Evolutionary conservation across 2,888 invertebrate genomes (phyloP).

Genomic region (Agrochola macilenta): DNA sequence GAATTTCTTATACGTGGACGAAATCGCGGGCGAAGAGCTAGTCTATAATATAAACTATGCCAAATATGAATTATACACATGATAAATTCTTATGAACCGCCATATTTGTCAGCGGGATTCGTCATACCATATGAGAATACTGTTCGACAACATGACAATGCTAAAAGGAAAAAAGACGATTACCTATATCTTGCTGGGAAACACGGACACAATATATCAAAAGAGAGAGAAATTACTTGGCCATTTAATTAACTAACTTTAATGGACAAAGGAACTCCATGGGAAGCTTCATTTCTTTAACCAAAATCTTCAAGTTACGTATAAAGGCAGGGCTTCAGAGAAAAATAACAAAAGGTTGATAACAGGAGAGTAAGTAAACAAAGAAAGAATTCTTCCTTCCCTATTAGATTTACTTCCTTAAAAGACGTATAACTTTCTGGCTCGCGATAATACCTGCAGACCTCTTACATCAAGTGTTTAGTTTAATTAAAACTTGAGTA

Average conservation of each 20-base stretch:
- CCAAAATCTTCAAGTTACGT: conserved; percentile 51
- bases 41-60: not conserved
- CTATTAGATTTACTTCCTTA: conserved; percentile 71
- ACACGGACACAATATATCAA: conserved; percentile 46
- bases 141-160: not conserved
- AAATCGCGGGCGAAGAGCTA: not conserved
- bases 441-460: conserved; percentile 62
- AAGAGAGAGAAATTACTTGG: conserved; percentile 46
- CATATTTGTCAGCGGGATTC: not conserved
- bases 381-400: conserved; percentile 67
- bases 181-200: conserved; percentile 21
- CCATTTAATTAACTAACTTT: conserved; percentile 57
- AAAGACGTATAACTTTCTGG: conserved; percentile 68
- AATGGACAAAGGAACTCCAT: conserved; percentile 49
- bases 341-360: conserved; percentile 70
- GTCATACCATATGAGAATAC: not conserved
- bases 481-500: conserved; percentile 67
- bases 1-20: not conserved
- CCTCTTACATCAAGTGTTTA: conserved; percentile 62
- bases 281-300: conserved; percentile 53
- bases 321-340: conserved; percentile 57
- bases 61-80: not conserved
- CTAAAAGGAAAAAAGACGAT: conserved; percentile 20
- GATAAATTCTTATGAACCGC: not conserved
- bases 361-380: conserved; percentile 65